phyloP scores from a whole-genome alignment of 2,113 vertebrate species.

The Brachirus orientalis region DNA sequence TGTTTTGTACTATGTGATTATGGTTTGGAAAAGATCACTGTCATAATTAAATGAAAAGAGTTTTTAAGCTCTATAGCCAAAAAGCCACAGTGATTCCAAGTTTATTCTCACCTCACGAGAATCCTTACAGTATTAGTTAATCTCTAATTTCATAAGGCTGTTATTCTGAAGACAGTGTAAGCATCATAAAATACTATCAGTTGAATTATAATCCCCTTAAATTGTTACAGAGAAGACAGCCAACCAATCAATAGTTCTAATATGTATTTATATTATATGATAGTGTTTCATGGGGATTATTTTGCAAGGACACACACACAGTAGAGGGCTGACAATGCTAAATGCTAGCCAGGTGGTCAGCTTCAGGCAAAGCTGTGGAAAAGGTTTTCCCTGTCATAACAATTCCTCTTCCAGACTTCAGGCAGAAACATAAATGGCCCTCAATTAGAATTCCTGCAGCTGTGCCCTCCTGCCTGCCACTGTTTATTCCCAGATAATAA shows the following conservation, averaged over 20 bases:
- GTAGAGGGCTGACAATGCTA: constrained; percentile 29
- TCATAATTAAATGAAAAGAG: not conserved
- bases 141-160: not conserved
- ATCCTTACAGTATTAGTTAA: not conserved
- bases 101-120: not conserved
- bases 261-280: not conserved
- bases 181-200: not conserved
- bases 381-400: constrained; percentile 61
- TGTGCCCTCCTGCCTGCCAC: constrained; percentile 6
- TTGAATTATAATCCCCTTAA: constrained; percentile 12
- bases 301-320: not conserved
- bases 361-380: constrained; percentile 53
- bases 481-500: constrained; percentile 11
- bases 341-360: constrained; percentile 66
- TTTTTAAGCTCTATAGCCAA: not conserved
- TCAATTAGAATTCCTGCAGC: constrained; percentile 40
- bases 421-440: constrained; percentile 28
- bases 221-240: constrained; percentile 16
- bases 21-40: not conserved
- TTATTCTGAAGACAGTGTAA: not conserved
- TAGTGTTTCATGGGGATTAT: not conserved
- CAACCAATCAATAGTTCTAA: too few species aligned
- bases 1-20: not conserved
- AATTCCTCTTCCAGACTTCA: constrained; percentile 40
- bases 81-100: not conserved